A percentile compares a stretch with the other conserved stretches of the same genome.
Evolutionary conservation across 2,888 invertebrate genomes (phyloP).

Genomic region (Stomorhina lunata): DNA sequence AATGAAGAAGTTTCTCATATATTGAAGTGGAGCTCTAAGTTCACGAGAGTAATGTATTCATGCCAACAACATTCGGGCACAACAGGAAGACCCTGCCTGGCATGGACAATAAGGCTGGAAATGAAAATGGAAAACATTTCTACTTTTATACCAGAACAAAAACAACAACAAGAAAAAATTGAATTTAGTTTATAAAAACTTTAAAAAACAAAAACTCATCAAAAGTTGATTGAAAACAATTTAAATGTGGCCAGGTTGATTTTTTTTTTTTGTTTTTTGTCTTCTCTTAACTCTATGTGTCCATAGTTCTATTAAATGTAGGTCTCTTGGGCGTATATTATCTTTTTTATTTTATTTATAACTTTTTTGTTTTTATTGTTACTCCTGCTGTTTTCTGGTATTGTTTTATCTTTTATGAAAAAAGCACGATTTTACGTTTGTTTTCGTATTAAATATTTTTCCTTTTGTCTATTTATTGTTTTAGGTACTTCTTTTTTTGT

Average conservation of each 20-base stretch:
- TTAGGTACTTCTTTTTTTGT: constrained; percentile 10
- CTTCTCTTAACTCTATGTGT: constrained; percentile 13
- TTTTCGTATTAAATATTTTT: neutral
- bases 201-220: constrained; percentile 49
- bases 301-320: constrained; percentile 54
- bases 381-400: neutral
- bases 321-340: constrained; percentile 64
- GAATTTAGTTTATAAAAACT: no score
- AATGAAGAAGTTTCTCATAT: constrained; percentile 59
- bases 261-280: no score
- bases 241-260: constrained; percentile 55
- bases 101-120: constrained; percentile 2
- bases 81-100: constrained; percentile 13
- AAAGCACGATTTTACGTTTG: constrained; percentile 24
- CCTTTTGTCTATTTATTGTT: neutral
- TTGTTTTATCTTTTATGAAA: neutral
- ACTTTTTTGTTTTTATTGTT: neutral
- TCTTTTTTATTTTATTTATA: neutral
- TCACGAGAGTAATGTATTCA: constrained; percentile 59
- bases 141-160: no score
- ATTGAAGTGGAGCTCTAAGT: constrained; percentile 39
- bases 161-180: neutral
- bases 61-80: no score
- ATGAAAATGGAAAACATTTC: constrained; percentile 26
- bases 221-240: constrained; percentile 64